phyloP scores from a whole-genome alignment of 2,797 vertebrate species.

The Syndactyla subalaris region DNA sequence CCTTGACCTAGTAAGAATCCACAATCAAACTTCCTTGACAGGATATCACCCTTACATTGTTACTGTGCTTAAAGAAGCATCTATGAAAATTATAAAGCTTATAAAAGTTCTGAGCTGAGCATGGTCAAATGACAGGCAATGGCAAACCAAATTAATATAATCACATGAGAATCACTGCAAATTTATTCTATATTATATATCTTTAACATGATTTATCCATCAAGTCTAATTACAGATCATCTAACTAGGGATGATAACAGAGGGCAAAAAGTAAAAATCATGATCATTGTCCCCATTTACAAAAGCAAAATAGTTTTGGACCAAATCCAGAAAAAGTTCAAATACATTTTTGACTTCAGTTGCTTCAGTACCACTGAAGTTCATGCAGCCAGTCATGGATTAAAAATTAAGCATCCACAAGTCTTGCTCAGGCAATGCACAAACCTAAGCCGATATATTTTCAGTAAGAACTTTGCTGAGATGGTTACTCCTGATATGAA shows the following conservation, averaged over 20 bases:
- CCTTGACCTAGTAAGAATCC: neutral
- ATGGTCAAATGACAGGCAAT: neutral
- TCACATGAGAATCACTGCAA: neutral
- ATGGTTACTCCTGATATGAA: neutral
- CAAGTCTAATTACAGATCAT: neutral
- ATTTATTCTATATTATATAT: neutral
- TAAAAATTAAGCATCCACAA: neutral
- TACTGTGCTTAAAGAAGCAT: neutral
- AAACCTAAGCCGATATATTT: neutral
- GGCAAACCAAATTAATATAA: neutral
- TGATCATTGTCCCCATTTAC: neutral
- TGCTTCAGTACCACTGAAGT: neutral
- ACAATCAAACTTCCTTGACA: neutral
- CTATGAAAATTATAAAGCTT: neutral
- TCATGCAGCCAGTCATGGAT: neutral
- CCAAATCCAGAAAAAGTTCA: neutral
- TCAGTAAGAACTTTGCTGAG: neutral
- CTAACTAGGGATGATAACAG: neutral
- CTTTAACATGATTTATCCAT: neutral
- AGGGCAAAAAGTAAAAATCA: neutral
- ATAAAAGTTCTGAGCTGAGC: neutral
- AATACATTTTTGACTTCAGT: neutral
- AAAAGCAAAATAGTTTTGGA: neutral
- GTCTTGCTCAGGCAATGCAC: neutral
- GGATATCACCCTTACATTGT: neutral